Evolutionary conservation across 2,797 vertebrate genomes (phyloP), one percentile per base, ranked within the genome.

Genomic region (Enteromius argenteus): DNA sequence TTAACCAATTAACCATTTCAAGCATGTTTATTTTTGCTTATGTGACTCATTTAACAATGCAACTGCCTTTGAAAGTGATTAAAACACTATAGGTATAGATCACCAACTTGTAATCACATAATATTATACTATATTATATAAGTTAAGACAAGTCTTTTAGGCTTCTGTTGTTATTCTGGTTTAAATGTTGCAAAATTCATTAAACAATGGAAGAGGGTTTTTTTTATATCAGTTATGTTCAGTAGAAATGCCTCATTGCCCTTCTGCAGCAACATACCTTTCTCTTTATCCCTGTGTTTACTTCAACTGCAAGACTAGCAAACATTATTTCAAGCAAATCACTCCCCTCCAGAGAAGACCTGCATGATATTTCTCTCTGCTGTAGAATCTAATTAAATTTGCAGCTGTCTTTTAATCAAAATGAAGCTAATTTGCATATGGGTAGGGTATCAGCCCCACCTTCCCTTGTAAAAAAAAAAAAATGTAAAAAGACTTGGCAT

Each of bases 401-500:
- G 90, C 90, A 91, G 91, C 91, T 88, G 88, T 89, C 87, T 93
- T 93, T 94, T 94, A 95, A 93, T 94, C 81, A 91, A 93, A 92
- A 92, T 90, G 89, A 91, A 87, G 78, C 85, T 74, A 76, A 93
- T 95, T 92, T 92, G 90, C 93, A 94, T 92, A 88, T 27, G 53
- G 86, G 88, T 0, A 85, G 88, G 68, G 10, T 86, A 75, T 72
- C 1, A 42, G 64, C 87, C 81, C 89, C 83, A 56, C 85, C 79
- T 60, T 81, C 81, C 32, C 27, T 58, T 85, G 84, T 68, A 89
- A 68, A 89, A 66, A 32, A 35, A n/a, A 42, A 39, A 39, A 39
- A 9, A 39, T 32, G n/a, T 2, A 49, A 53, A 56, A n/a, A 58
- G 74, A 80, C 84, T 82, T 93, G 92, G 91, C 89, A 51, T 14